phyloP scores from a whole-genome alignment of 1,140 invertebrate genomes.

The Oscheius sp. region DNA sequence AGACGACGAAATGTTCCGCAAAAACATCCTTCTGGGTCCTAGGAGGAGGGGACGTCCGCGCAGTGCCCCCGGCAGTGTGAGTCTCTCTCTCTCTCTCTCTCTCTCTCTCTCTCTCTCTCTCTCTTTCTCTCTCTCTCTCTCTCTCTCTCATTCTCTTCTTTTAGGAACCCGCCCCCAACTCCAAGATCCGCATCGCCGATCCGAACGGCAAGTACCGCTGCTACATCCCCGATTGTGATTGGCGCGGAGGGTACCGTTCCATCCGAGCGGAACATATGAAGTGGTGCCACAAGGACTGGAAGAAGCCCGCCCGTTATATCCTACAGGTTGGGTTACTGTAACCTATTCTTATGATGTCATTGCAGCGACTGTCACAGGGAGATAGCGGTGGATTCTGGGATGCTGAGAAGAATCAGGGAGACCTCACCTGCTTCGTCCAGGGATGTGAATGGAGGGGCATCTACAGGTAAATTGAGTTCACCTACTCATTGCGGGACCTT shows the following conservation, averaged over 20 bases:
- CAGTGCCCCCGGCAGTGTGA: neutral
- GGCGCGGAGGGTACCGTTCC: conserved; percentile 23
- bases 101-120: neutral
- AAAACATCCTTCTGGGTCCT: neutral
- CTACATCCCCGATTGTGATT: conserved; percentile 19
- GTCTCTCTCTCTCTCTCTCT: neutral
- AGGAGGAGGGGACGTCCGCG: neutral
- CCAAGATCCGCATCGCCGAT: conserved; percentile 13
- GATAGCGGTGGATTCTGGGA: neutral
- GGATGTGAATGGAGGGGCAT: conserved; percentile 33
- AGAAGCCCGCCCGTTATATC: conserved; percentile 18
- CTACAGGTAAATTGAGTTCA: conserved; percentile 1
- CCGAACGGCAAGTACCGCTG: conserved; percentile 26
- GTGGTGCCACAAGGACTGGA: conserved; percentile 23
- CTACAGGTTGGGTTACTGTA: neutral
- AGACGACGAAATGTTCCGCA: too few species aligned
- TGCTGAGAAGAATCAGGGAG: neutral
- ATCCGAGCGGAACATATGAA: conserved; percentile 27
- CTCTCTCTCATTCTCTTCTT: neutral
- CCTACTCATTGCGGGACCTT: too few species aligned
- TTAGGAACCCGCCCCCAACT: neutral
- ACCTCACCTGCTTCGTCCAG: conserved; percentile 7
- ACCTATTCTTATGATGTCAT: neutral
- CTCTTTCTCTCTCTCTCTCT: neutral
- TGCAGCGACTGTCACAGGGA: conserved; percentile 9